Evolutionary conservation across 2,888 invertebrate species (phyloP).

Genomic region (Helleia helle): DNA sequence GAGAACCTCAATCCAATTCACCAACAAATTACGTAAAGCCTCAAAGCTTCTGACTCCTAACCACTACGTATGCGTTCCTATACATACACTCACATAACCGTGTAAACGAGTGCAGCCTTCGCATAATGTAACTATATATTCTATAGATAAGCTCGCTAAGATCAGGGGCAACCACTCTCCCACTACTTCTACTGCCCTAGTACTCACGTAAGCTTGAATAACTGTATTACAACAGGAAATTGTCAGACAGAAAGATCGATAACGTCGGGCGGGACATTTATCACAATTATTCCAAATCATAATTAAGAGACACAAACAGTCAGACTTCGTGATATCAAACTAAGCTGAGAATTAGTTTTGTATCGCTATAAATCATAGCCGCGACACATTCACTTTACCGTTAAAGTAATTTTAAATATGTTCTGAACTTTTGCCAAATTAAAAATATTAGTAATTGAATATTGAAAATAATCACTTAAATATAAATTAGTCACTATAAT

Average conservation of each 20-base stretch:
- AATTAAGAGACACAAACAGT: background rate
- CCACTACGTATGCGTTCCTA: conserved; percentile 28
- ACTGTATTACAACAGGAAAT: conserved; percentile 4
- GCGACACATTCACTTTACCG: conserved; percentile 16
- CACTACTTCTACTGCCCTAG: conserved; percentile 41
- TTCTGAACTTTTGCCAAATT: conserved; percentile 18
- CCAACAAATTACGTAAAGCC: conserved; percentile 61
- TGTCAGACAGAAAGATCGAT: background rate
- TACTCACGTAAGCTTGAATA: conserved; percentile 26
- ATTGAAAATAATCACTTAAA: too few species aligned
- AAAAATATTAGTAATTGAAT: too few species aligned
- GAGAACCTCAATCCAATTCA: conserved; percentile 49
- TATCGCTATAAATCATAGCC: conserved; percentile 14
- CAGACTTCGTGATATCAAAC: background rate
- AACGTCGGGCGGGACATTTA: background rate
- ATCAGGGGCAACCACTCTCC: conserved; percentile 37
- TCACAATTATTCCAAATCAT: background rate
- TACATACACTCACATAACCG: conserved; percentile 32
- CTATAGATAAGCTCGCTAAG: conserved; percentile 47
- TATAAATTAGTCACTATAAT: too few species aligned
- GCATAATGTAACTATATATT: conserved; percentile 45
- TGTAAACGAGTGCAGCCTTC: conserved; percentile 59
- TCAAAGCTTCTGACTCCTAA: conserved; percentile 50
- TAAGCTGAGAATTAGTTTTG: conserved; percentile 2
- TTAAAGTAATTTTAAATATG: conserved; percentile 13